Conservation (phyloP, 2,113 vertebrate genomes). For the Bagarius yarrelli region DNA sequence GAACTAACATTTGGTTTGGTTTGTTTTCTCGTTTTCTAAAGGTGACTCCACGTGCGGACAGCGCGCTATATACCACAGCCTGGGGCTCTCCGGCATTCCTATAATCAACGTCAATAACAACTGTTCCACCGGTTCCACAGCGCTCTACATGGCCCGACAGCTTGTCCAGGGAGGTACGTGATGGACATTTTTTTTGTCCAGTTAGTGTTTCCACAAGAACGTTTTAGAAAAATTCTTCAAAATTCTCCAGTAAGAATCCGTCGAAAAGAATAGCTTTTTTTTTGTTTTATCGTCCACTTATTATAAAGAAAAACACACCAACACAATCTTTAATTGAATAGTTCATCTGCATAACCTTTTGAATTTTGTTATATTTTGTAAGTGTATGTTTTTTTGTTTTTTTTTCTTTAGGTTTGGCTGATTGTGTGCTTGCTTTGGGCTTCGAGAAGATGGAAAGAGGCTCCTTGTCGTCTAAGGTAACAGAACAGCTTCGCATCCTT, state of each 20-base stretch:
- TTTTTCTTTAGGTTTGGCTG: conserved; percentile 83
- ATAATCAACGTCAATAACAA: conserved; percentile 97
- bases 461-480: conserved; percentile 71
- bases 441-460: conserved; percentile 94
- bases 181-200: background rate
- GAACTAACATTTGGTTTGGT: background rate
- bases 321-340: no score
- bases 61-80: conserved; percentile 88
- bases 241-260: no score
- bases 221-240: background rate
- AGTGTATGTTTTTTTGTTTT: background rate
- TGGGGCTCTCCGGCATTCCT: conserved; percentile 93
- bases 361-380: no score
- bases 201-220: no score
- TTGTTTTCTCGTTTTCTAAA: conserved; percentile 51
- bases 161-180: conserved; percentile 83
- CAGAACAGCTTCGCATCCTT: background rate
- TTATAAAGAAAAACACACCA: no score
- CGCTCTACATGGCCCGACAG: conserved; percentile 87
- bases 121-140: conserved; percentile 93
- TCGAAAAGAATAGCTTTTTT: no score
- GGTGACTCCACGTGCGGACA: conserved; percentile 92
- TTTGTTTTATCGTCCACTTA: no score
- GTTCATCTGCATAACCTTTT: no score
- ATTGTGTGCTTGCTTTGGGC: conserved; percentile 90